These are phyloP conservation scores for Zaprionus africanus DNA, from an alignment of 1,140 invertebrate species.

Conservation along the genomic window DNA sequence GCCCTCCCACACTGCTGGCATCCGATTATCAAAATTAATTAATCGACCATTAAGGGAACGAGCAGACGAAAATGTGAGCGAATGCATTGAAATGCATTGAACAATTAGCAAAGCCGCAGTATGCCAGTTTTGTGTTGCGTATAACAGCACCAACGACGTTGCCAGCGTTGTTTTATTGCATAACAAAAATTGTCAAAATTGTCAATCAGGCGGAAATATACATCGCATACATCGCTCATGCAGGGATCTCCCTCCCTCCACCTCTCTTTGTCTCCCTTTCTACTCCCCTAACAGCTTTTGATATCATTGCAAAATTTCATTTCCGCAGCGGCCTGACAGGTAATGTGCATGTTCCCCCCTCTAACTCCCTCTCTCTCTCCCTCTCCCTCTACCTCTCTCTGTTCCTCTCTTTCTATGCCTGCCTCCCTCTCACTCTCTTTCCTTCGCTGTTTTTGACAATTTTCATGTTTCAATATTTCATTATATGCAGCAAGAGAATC, in stretches of 20 bases:
- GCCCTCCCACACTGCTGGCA: not conserved
- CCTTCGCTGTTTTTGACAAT: constrained; percentile 76
- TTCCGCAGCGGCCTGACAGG: constrained; percentile 67
- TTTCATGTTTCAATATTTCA: constrained; percentile 82
- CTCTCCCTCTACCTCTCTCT: not conserved
- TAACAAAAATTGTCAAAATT: constrained; percentile 80
- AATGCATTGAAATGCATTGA: constrained; percentile 47
- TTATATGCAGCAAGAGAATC: constrained; percentile 57
- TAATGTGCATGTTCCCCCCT: constrained; percentile 46
- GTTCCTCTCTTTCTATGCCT: constrained; percentile 14
- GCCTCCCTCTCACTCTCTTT: not conserved
- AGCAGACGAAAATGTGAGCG: constrained; percentile 10
- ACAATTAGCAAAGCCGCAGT: constrained; percentile 42
- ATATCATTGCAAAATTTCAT: constrained; percentile 79
- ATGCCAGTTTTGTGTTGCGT: constrained; percentile 46
- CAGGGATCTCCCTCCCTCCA: constrained; percentile 26
- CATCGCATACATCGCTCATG: constrained; percentile 28
- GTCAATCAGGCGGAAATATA: constrained; percentile 55
- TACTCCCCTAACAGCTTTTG: not conserved
- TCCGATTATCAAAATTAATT: constrained; percentile 67
- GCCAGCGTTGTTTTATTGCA: constrained; percentile 68
- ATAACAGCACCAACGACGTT: constrained; percentile 20
- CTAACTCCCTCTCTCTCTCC: not conserved
- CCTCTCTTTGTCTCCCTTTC: too few species aligned
- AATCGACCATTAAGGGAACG: constrained; percentile 45